Evolutionary conservation across 1,140 invertebrate genomes (phyloP).

Genomic region (Thrips palmi): DNA sequence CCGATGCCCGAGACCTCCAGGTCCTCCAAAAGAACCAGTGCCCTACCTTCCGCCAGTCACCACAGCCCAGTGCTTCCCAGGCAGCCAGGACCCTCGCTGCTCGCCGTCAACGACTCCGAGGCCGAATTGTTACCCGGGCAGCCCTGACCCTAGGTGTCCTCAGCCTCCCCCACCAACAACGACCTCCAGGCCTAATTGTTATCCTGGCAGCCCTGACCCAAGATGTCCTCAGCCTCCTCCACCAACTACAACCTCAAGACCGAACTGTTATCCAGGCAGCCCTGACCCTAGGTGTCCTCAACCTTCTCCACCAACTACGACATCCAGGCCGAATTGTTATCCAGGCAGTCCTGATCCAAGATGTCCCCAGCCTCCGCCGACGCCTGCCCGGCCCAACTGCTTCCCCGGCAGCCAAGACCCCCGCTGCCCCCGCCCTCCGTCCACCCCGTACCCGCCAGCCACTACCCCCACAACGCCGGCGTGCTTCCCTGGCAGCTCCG

Average conservation of each 20-base stretch:
- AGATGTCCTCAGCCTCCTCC: conserved; percentile 17
- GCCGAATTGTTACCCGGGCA: conserved; percentile 18
- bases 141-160: conserved; percentile 18
- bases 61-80: conserved; percentile 18
- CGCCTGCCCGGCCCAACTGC: conserved; percentile 16
- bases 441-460: conserved; percentile 16
- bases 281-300: conserved; percentile 16
- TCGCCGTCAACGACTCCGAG: conserved; percentile 9
- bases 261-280: conserved; percentile 13
- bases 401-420: conserved; percentile 21
- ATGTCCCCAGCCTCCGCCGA: conserved; percentile 11
- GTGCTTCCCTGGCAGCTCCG: conserved; percentile 19
- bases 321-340: conserved; percentile 16
- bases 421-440: conserved; percentile 15
- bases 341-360: conserved; percentile 17
- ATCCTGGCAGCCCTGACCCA: conserved; percentile 20
- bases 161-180: conserved; percentile 14
- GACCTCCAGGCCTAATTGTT: conserved; percentile 14
- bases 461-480: conserved; percentile 12
- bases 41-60: too few relatives aligned
- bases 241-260: conserved; percentile 11
- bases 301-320: conserved; percentile 3
- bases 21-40: conserved; percentile 10
- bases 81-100: conserved; percentile 18
- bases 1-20: conserved; percentile 13